A percentile compares a stretch with the other conserved stretches of the same genome.
phyloP scores from a whole-genome alignment of 2,113 vertebrate species.

The Tupaia chinensis region DNA sequence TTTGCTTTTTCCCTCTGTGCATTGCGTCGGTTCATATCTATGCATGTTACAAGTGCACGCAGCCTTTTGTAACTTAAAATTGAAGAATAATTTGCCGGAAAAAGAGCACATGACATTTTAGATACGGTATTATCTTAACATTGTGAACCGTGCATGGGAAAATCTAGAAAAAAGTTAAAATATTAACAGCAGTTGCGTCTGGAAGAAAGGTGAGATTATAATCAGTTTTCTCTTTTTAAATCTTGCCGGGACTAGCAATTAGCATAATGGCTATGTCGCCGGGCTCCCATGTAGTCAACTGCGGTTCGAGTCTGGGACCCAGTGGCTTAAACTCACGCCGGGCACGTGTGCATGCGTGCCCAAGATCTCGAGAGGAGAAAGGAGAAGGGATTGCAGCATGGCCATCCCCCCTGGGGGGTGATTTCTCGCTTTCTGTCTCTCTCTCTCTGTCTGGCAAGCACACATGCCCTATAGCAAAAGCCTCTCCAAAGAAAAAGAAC shows the following conservation, averaged over 20 bases:
- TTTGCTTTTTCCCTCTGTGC: not conserved
- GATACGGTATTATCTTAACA: not conserved
- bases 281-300: too few relatives aligned
- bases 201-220: slow-evolving; percentile 45
- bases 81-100: slow-evolving; percentile 3
- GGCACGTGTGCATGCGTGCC: too few relatives aligned
- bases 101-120: not conserved
- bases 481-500: too few relatives aligned
- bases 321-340: too few relatives aligned
- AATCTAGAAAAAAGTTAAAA: slow-evolving; percentile 44
- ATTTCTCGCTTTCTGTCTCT: too few relatives aligned
- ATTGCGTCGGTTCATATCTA: not conserved
- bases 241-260: not conserved
- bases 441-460: too few relatives aligned
- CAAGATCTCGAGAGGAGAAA: too few relatives aligned
- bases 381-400: too few relatives aligned
- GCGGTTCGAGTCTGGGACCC: too few relatives aligned
- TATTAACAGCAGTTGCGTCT: slow-evolving; percentile 30
- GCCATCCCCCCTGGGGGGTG: too few relatives aligned
- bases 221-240: slow-evolving; percentile 24
- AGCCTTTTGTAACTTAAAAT: slow-evolving; percentile 46
- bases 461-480: too few relatives aligned
- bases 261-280: too few relatives aligned
- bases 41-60: not conserved
- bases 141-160: slow-evolving; percentile 5